Evolutionary conservation across 2,888 invertebrate species (phyloP), one percentile per base, ranked within the genome.

Genomic region (Acleris laterana): DNA sequence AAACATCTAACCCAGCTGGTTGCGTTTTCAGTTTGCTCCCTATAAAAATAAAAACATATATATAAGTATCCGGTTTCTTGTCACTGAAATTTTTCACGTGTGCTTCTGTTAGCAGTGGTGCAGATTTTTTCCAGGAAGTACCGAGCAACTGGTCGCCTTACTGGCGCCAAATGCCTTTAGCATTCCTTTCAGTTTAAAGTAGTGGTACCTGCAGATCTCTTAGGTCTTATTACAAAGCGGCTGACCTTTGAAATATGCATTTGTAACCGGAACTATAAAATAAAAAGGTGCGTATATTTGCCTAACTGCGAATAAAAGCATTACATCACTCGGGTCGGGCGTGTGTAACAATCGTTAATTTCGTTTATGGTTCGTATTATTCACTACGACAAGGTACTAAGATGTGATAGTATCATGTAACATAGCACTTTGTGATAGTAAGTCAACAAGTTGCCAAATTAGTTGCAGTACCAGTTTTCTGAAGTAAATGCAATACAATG

Each of bases 261-360:
- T 72, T 74, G 73, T 72, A 77, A 70, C 75, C 78, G 79, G 79
- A 78, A 79, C 73, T 61, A 50, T 52, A 69, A 70, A 68, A 72
- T 71, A 73, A 73, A 75, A 69, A 71, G 68, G 65, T 64, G 64
- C 55, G 53, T 59, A 25, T 28, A 73, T 74, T 73, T 74, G 70
- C 73, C 70, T 76, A 76, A 74, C 71, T 73, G 74, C 70, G 72
- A 73, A 55, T 70, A 69, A 68, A 69, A 62, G 70, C 55, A 67
- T 70, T 69, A 71, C 69, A 62, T 56, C 53, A 66, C 50, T 46
- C 55, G 67, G 59, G n/a, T 32, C 32, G n/a, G 51, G 53, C 48
- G 59, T 56, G 62, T 62, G 52, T 57, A 67, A 67, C 67, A 63
- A 63, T 68, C 67, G 63, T 69, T 69, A 67, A 63, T 69, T 68